These are phyloP conservation scores for Synanthedon formicaeformis DNA, from an alignment of 2,888 invertebrate species.

Conservation along the genomic window DNA sequence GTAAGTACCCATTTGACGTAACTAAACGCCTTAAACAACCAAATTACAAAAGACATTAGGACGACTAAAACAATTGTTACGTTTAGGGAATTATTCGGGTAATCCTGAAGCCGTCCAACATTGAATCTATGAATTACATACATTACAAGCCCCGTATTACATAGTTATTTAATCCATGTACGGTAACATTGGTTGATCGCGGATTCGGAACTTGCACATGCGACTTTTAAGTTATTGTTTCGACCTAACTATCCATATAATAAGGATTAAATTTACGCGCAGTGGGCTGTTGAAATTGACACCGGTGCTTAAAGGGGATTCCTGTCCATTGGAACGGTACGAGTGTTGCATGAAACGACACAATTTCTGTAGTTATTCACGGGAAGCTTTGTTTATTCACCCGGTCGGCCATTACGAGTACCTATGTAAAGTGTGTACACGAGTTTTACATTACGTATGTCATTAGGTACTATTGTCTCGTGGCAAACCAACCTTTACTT, in stretches of 20 bases:
- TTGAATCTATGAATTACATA: constrained; percentile 63
- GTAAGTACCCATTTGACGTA: too few species aligned
- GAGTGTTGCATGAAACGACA: constrained; percentile 37
- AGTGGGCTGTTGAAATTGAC: constrained; percentile 33
- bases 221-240: constrained; percentile 23
- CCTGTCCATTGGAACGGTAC: constrained; percentile 42
- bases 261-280: constrained; percentile 42
- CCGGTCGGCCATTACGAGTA: constrained; percentile 19
- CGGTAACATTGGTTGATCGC: constrained; percentile 38
- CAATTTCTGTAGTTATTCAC: constrained; percentile 32
- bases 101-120: constrained; percentile 67
- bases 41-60: neutral
- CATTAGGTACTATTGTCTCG: neutral
- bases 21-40: neutral
- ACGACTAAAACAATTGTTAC: constrained; percentile 61
- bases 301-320: constrained; percentile 50
- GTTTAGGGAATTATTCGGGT: constrained; percentile 59
- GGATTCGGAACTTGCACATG: constrained; percentile 18
- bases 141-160: constrained; percentile 49
- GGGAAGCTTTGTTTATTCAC: constrained; percentile 23
- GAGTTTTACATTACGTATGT: constrained; percentile 10
- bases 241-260: constrained; percentile 39
- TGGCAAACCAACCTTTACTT: neutral
- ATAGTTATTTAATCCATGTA: constrained; percentile 63
- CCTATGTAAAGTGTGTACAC: constrained; percentile 8